These are phyloP conservation scores for Gobionotothen gibberifrons DNA, from an alignment of 2,797 vertebrate species.

Conservation along the genomic window DNA sequence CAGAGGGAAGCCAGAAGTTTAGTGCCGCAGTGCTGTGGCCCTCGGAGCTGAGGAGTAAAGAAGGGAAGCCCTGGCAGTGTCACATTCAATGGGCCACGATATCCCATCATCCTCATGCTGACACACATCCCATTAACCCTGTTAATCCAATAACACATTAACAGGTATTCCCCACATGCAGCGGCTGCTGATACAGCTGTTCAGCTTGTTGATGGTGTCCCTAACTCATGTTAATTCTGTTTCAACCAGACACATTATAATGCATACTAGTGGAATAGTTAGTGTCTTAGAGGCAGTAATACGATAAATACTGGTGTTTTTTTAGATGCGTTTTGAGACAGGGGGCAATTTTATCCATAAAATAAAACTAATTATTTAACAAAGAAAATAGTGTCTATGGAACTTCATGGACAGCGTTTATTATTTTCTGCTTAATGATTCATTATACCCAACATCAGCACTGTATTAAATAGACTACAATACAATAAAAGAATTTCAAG, in stretches of 20 bases:
- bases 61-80: slow-evolving; percentile 40
- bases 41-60: slow-evolving; percentile 31
- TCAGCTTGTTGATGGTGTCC: slow-evolving; percentile 31
- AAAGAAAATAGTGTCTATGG: not conserved
- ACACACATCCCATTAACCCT: slow-evolving; percentile 26
- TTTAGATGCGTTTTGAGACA: not conserved
- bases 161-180: slow-evolving; percentile 22
- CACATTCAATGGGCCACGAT: slow-evolving; percentile 32
- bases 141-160: slow-evolving; percentile 6
- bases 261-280: slow-evolving; percentile 5
- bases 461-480: not conserved
- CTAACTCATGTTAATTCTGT: slow-evolving; percentile 6
- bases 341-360: no score
- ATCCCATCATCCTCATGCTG: slow-evolving; percentile 12
- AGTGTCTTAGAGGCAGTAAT: slow-evolving; percentile 5
- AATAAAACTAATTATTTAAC: no score
- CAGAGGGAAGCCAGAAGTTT: slow-evolving; percentile 54
- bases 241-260: slow-evolving; percentile 32
- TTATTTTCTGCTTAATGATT: not conserved
- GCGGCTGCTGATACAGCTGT: slow-evolving; percentile 26
- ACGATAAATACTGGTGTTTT: slow-evolving; percentile 8
- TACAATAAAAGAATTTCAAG: not conserved
- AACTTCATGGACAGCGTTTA: not conserved
- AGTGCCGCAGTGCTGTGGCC: slow-evolving; percentile 27
- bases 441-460: not conserved